A percentile compares a stretch with the other conserved stretches of the same genome.
Evolutionary conservation across 2,888 invertebrate species (phyloP).

Genomic region (Cecidostiba fungosa): DNA sequence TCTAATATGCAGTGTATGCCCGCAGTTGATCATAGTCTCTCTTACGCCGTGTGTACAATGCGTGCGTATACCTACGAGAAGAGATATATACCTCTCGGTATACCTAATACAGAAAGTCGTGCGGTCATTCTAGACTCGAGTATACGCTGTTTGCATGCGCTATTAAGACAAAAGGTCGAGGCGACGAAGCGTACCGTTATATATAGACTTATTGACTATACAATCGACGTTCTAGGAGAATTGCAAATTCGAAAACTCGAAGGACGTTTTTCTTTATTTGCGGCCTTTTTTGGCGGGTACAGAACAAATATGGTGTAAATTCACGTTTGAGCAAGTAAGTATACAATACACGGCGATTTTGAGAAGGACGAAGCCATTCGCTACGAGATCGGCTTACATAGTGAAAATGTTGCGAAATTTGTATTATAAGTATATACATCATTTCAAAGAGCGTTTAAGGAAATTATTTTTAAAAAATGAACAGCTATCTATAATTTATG

Average conservation of each 20-base stretch:
- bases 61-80: neutral
- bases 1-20: constrained; percentile 21
- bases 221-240: neutral
- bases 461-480: no score
- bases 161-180: neutral
- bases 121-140: neutral
- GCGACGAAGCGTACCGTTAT: neutral
- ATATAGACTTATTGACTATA: neutral
- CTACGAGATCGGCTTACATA: no score
- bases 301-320: no score
- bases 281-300: no score
- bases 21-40: neutral
- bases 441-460: no score
- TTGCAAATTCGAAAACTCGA: neutral
- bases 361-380: no score
- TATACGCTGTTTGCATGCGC: neutral
- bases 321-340: no score
- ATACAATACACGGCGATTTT: no score
- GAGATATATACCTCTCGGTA: neutral
- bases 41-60: neutral
- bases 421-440: no score
- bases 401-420: no score
- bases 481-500: no score
- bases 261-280: neutral
- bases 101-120: neutral